Evolutionary conservation across 2,888 invertebrate species (phyloP), one percentile per base, ranked within the genome.

Genomic region (Andrena dorsata): DNA sequence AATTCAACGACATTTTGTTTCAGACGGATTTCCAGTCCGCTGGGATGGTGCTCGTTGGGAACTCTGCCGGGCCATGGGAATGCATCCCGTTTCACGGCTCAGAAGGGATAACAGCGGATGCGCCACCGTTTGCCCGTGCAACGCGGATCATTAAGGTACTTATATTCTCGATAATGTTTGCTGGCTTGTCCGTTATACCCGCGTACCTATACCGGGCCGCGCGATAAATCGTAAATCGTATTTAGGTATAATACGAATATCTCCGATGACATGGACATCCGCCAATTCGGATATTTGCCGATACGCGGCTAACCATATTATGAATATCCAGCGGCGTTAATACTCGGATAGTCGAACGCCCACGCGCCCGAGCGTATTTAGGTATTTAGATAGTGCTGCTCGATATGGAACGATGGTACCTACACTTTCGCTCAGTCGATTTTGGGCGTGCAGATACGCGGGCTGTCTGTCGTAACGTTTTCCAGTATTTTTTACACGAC

Each of bases 201-300:
- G 53, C 49, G 58, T 74, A 47, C 41, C 41, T 41, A 4, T 65
- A 74, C 32, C 64, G 77, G 64, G 3, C 47, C 32, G 23, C 49
- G 49, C 69, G 83, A 77, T 78, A 83, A 71, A 83, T 76, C 64
- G 73, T 73, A 78, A 81, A 80, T 76, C 70, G 74, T 83, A 83
- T 83, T 83, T 76, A 72, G 83, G 69, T 83, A 41, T 41, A 79
- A 83, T 83, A 56, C 71, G 83, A 83, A 75, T 72, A 83, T 76
- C 83, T 79, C 76, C 83, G 77, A 79, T 79, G 83, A 79, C 79
- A 83, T 73, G 75, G 60, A 83, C 79, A 76, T 75, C 79, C 83
- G 79, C 83, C 83, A 83, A 83, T 83, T 83, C 75, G 79, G 83
- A 83, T 78, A 78, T 83, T 83, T 83, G 70, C 78, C 83, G 83